Base-by-base conservation (phyloP, 2,888 invertebrate genomes). In the Xylota segnis region DNA sequence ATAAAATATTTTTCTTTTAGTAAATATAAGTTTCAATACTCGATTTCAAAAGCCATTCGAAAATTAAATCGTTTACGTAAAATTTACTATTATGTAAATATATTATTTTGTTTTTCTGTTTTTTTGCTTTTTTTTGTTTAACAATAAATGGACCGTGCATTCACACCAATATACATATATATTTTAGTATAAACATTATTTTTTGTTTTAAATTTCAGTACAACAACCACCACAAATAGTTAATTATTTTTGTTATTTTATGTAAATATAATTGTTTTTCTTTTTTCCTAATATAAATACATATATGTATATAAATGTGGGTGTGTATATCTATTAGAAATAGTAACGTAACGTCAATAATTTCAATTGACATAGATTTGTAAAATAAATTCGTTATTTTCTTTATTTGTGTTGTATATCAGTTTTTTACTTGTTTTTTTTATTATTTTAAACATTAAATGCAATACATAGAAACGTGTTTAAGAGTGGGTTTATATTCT, bases 361-460 rank as follows among this genome's bases (percentile, higher is more conserved):
- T 59, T 56, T 45, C 6, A 79, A 84, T 78, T 78, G 83, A 79
- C 83, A 68, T 63, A 63, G 63, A 59, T 66, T 74, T 76, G 65
- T 84, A 75, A 81, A 76, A 66, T 84, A 84, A 84, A 84, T 84
- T 84, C 84, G 84, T 68, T 65, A 45, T 54, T 58, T 45, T 71
- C 10, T 71, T 14, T 47, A 37, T 5, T 34, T 58, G 14, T 29
- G 4, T 47, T 29, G 12, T 29, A 14, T n/a, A 68, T 29, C 14
- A 50, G 40, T 5, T 40, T 68, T 18, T 5, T 58, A 0, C n/a
- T 9, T 23, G 14, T 50, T 2, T 12, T 34, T 50, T 37, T 34
- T 23, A 23, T 6, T 5, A 14, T 37, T 37, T 66, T 4, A 54
- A 29, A 32, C 14, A 14, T n/a, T 14, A 2, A 32, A 32, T 5